These are phyloP conservation scores for Eublepharis macularius DNA, from an alignment of 2,113 vertebrate species.

Conservation along the genomic window DNA sequence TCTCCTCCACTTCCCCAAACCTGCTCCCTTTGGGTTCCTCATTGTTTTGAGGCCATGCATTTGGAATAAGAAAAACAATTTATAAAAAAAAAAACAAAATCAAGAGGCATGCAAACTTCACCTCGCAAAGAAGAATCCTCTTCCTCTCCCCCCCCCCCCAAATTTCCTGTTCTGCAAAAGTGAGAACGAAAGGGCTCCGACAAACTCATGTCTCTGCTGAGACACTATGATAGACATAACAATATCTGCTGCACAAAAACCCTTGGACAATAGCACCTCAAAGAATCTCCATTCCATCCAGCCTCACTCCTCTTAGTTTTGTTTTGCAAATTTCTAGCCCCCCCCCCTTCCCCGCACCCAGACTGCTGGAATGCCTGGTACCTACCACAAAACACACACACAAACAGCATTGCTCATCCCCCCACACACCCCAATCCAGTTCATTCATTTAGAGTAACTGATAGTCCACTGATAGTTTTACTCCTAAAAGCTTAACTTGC, in stretches of 20 bases:
- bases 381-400: background rate
- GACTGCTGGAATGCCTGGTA: background rate
- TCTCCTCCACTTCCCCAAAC: background rate
- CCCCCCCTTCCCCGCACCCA: background rate
- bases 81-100: too few relatives aligned
- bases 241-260: conserved; percentile 78
- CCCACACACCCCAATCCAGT: background rate
- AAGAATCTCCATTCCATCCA: conserved; percentile 14
- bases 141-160: conserved; percentile 39
- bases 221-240: conserved; percentile 83
- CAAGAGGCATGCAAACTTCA: conserved; percentile 3
- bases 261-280: conserved; percentile 71
- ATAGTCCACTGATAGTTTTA: background rate
- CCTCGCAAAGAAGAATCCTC: background rate
- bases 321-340: background rate
- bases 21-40: background rate
- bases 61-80: background rate
- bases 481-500: background rate
- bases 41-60: background rate
- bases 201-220: conserved; percentile 82
- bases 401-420: background rate
- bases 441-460: background rate
- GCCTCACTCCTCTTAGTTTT: background rate
- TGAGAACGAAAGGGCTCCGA: conserved; percentile 76
- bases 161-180: conserved; percentile 71